Conservation (phyloP, 2,888 invertebrate species). For the Rhogogaster chlorosoma region DNA sequence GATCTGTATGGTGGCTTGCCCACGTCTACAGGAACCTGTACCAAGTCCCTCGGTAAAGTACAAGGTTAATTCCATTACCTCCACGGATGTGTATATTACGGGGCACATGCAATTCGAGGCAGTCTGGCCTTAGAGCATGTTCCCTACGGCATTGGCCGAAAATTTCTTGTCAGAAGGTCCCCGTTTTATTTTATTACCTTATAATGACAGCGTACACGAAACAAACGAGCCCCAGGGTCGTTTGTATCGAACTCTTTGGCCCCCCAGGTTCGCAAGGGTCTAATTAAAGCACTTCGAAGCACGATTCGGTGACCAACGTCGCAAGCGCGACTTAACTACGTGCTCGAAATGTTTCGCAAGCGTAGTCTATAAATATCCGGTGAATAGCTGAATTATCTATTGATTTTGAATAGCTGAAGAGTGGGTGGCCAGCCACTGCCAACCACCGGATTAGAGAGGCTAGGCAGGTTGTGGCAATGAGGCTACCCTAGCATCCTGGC, state of each 20-base stretch:
- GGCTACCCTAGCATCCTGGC: constrained; percentile 74
- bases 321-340: constrained; percentile 31
- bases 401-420: constrained; percentile 72
- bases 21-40: constrained; percentile 8
- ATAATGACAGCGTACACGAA: constrained; percentile 12
- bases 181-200: neutral
- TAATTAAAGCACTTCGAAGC: constrained; percentile 22
- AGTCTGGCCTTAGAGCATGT: neutral
- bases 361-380: constrained; percentile 40
- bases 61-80: constrained; percentile 29
- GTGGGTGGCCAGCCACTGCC: constrained; percentile 40
- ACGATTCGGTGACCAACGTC: constrained; percentile 29
- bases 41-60: constrained; percentile 4
- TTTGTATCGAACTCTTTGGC: constrained; percentile 28
- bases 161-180: neutral
- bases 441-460: constrained; percentile 73
- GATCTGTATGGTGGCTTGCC: neutral
- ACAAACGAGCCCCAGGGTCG: constrained; percentile 21
- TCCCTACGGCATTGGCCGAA: neutral
- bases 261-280: neutral
- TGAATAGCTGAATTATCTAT: constrained; percentile 72
- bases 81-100: neutral
- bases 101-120: neutral
- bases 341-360: constrained; percentile 33
- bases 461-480: constrained; percentile 75